Base-by-base conservation (phyloP, 2,113 vertebrate species). In the Callaeas wilsoni region DNA sequence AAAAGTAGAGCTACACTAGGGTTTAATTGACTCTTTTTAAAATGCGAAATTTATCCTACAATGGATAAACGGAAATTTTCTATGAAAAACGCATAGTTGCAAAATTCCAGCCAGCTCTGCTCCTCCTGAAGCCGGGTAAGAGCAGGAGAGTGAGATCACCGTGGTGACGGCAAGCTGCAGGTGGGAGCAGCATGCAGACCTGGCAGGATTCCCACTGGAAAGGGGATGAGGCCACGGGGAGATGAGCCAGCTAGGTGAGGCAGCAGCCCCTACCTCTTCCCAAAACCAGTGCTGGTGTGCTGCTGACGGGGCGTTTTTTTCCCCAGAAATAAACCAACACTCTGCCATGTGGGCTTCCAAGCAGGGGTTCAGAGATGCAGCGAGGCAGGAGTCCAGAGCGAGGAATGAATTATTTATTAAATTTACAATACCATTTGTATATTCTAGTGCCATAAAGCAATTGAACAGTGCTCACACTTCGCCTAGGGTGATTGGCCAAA, bases 61-160 rank as follows among this genome's bases (percentile, higher is more conserved):
- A n/a, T 8, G 7, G 27, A 60, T 65, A 69, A 84, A 78, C 7
- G 17, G 49, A 22, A 46, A 39, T 55, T 80, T 60, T 37, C 25
- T 68, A 30, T 33, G 5, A 21, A 79, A 87, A 90, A 46, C 0
- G 0, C 30, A 39, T n/a, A 25, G 8, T 8, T 92, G 41, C 8
- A 67, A 29, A 37, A 53, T 33, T 90, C 21, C 60, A 46, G 17
- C 22, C 18, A 19, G 1, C 7, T 68, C 33, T 64, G 12, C 27
- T 78, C 37, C 9, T 53, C 23, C 67, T 41, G 30, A 49, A 46
- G 19, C 1, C 3, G 10, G 22, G 9, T 69, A 46, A 37, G 27
- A 7, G 3, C 6, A 55, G 0, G 0, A 22, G 4, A 18, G 5
- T 56, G 30, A 81, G 41, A 29, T 21, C 39, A 14, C 16, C 1